phyloP scores from a whole-genome alignment of 2,797 vertebrate species.

The Enteromius unitaeniatus region DNA sequence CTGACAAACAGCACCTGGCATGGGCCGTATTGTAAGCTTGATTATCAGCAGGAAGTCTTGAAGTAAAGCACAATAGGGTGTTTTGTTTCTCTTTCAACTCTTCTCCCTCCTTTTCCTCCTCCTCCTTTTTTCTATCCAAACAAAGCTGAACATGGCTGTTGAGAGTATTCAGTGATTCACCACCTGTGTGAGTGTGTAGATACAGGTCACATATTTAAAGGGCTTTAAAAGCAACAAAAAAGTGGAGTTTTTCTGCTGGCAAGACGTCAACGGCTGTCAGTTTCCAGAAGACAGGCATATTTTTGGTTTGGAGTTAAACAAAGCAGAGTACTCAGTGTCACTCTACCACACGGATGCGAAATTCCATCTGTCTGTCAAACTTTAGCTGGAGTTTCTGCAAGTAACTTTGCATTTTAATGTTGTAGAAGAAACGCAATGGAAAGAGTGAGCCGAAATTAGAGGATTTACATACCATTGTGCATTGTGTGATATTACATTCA shows the following conservation, averaged over 20 bases:
- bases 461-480: not conserved
- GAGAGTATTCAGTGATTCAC: not conserved
- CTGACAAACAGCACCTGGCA: constrained; percentile 36
- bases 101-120: constrained; percentile 25
- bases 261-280: not conserved
- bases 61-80: constrained; percentile 36
- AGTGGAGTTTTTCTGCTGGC: not conserved
- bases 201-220: constrained; percentile 15
- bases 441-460: not conserved
- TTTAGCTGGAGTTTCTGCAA: not conserved
- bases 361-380: constrained; percentile 9
- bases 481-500: no score
- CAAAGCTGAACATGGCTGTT: constrained; percentile 14
- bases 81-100: constrained; percentile 31
- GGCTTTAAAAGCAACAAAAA: constrained; percentile 1
- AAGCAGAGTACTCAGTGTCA: not conserved
- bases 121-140: constrained; percentile 15
- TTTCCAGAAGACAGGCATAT: constrained; percentile 4
- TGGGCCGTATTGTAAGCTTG: not conserved
- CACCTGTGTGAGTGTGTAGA: constrained; percentile 6
- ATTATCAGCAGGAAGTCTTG: constrained; percentile 30
- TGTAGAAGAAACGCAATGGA: not conserved
- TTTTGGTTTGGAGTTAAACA: constrained; percentile 10
- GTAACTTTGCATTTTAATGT: not conserved
- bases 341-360: constrained; percentile 3